Conservation (phyloP, 2,888 invertebrate genomes). For the Lottia scabra region DNA sequence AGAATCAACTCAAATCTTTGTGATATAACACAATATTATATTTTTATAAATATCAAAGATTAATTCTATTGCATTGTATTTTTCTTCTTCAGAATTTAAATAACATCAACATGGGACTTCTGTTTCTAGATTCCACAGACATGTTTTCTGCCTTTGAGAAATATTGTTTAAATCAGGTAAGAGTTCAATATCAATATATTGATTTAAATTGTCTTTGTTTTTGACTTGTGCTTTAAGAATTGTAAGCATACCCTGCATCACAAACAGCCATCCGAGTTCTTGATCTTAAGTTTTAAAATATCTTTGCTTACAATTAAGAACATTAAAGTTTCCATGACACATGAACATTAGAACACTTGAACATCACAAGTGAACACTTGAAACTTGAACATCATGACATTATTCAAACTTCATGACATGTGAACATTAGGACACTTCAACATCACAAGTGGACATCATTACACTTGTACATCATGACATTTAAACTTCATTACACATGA, state of each 20-base stretch:
- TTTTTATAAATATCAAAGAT: background rate
- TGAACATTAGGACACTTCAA: background rate
- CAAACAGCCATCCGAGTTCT: too few species aligned
- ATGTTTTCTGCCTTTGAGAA: conserved; percentile 96
- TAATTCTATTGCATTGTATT: background rate
- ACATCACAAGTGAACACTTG: background rate
- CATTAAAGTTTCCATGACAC: too few species aligned
- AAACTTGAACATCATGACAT: background rate
- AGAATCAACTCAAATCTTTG: too few species aligned
- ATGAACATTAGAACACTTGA: background rate
- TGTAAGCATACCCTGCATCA: too few species aligned
- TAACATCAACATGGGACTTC: conserved; percentile 90
- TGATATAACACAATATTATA: too few species aligned
- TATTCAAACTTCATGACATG: too few species aligned
- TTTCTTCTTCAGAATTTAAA: conserved; percentile 76
- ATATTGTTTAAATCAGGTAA: conserved; percentile 87
- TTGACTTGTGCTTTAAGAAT: too few species aligned
- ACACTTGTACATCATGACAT: too few species aligned
- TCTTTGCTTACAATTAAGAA: too few species aligned
- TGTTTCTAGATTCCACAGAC: conserved; percentile 86
- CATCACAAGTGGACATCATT: too few species aligned
- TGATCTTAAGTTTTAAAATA: background rate
- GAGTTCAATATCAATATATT: background rate
- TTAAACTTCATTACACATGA: too few species aligned
- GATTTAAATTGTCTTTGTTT: too few species aligned